phyloP scores from a whole-genome alignment of 2,888 invertebrate genomes.

The Napeogenes sylphis region DNA sequence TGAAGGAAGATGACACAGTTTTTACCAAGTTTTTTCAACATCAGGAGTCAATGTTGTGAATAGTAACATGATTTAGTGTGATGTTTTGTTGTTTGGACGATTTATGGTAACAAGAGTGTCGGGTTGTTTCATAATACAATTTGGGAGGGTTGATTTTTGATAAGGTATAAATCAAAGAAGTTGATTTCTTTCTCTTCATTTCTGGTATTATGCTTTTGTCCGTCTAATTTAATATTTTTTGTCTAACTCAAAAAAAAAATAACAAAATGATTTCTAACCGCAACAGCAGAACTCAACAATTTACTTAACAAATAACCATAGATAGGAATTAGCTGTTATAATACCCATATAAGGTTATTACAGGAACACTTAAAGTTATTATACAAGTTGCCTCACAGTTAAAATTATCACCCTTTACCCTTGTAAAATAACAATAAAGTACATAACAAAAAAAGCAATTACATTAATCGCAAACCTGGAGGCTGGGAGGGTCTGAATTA shows the following conservation, averaged over 20 bases:
- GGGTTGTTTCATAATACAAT: conserved; percentile 35
- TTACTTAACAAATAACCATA: background rate
- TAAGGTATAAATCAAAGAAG: background rate
- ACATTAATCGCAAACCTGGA: conserved; percentile 40
- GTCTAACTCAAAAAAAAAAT: background rate
- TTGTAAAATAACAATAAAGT: conserved; percentile 19
- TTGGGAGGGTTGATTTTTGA: conserved; percentile 35
- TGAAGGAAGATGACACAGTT: conserved; percentile 68
- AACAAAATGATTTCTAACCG: background rate
- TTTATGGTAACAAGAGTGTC: conserved; percentile 63
- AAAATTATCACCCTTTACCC: conserved; percentile 9
- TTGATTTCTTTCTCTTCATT: background rate
- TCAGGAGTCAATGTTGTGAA: conserved; percentile 67
- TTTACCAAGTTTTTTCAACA: conserved; percentile 45
- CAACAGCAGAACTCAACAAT: background rate
- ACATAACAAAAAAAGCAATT: conserved; percentile 44
- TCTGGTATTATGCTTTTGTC: background rate
- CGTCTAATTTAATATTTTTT: conserved; percentile 3
- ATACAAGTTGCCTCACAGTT: background rate
- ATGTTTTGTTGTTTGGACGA: conserved; percentile 61
- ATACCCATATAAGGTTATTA: background rate
- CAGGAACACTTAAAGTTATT: background rate
- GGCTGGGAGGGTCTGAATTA: conserved; percentile 23
- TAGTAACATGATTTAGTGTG: conserved; percentile 70
- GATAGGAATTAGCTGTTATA: background rate